These are phyloP conservation scores for Agrypnus murinus DNA, from an alignment of 2,888 invertebrate species.

Conservation along the genomic window DNA sequence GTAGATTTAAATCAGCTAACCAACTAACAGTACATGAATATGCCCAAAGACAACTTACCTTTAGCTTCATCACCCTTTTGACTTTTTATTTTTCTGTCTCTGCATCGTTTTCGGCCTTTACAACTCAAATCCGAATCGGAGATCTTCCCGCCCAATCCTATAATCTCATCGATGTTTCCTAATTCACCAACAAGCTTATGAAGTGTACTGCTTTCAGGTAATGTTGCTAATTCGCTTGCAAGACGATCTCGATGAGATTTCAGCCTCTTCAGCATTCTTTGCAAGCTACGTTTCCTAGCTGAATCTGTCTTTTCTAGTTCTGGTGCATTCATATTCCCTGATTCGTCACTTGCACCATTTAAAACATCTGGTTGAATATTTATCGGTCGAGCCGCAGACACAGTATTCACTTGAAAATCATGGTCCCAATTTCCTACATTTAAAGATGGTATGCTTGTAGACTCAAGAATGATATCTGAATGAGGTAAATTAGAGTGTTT, in stretches of 20 bases:
- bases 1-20: too few relatives aligned
- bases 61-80: constrained; percentile 9
- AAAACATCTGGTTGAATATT: too few relatives aligned
- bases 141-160: constrained; percentile 32
- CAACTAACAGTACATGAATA: too few relatives aligned
- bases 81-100: background rate
- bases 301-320: background rate
- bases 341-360: too few relatives aligned
- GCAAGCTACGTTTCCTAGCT: constrained; percentile 59
- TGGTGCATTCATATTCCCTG: too few relatives aligned
- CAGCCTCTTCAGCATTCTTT: constrained; percentile 65
- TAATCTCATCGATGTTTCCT: constrained; percentile 41
- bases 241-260: constrained; percentile 67
- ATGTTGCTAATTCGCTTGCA: constrained; percentile 63
- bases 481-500: constrained; percentile 42
- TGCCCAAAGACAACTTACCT: background rate
- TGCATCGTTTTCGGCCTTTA: constrained; percentile 7
- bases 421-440: constrained; percentile 57
- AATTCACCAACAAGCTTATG: constrained; percentile 52
- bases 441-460: constrained; percentile 34
- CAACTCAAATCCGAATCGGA: background rate
- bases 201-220: constrained; percentile 64
- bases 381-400: too few relatives aligned
- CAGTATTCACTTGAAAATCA: constrained; percentile 21
- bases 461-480: constrained; percentile 49